Base-by-base conservation (phyloP, 2,113 vertebrate genomes). In the Phoxinus phoxinus region DNA sequence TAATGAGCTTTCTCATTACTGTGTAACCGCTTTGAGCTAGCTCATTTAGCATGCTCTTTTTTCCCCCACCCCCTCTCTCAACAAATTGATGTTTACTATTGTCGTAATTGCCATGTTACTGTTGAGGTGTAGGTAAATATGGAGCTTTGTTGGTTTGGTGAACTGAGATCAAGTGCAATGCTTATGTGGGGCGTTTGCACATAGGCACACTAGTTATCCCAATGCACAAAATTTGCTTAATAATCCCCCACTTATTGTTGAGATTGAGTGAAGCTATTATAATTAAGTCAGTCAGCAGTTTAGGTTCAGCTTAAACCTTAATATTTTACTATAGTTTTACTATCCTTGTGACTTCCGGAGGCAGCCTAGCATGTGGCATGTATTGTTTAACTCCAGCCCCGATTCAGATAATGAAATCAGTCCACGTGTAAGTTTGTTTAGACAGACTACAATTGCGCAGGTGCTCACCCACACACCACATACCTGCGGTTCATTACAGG, bases 401-500 rank as follows among this genome's bases (percentile, higher is more conserved):
- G 35, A 51, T 58, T 71, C 78, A 82, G 58, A 85, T 77, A 73
- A 74, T 83, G 59, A 75, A 48, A 69, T 81, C 82, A 56, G 61
- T 56, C 51, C 13, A 12, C 2, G 30, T 75, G 53, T 81, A 85
- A 86, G 83, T 84, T 86, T 89, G 83, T 87, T 85, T 87, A 87
- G 77, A 35, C 87, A 87, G 58, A 35, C 87, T 87, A 84, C 72
- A 89, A 79, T 77, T 35, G 44, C 30, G 25, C 88, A 88, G 89
- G 89, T 85, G 86, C 51, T 85, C 84, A 78, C 87, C 81, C 89
- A 87, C 84, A 63, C 87, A 86, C 27, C 61, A 73, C 84, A 85
- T 88, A 90, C 87, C 87, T 84, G 84, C 72, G 81, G 87, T 84
- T 87, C 69, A 77, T 87, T 75, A 81, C 81, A 65, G 79, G 79